These are phyloP conservation scores for Myathropa florea DNA, from an alignment of 2,888 invertebrate genomes.

Conservation along the genomic window DNA sequence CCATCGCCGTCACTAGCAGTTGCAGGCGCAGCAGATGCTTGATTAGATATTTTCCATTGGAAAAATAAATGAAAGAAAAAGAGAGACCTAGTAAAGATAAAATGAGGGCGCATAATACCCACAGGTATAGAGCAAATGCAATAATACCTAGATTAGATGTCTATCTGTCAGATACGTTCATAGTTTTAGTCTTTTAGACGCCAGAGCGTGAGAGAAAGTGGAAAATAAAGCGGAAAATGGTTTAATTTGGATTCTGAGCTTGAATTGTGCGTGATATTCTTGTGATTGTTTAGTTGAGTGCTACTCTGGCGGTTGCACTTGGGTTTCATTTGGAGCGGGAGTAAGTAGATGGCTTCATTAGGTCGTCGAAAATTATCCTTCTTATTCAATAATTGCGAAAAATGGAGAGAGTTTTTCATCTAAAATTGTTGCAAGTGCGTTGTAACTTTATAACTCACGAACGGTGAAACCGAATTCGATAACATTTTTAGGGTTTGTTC, in stretches of 20 bases:
- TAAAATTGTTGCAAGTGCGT: too few species aligned
- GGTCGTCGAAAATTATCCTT: background rate
- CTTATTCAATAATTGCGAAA: background rate
- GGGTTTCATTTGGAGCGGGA: background rate
- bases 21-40: constrained; percentile 42
- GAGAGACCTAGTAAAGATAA: constrained; percentile 36
- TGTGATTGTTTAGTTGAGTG: constrained; percentile 15
- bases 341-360: background rate
- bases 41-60: constrained; percentile 55
- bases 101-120: constrained; percentile 54
- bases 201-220: background rate
- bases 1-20: background rate
- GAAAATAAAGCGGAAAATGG: background rate
- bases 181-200: background rate
- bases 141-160: constrained; percentile 44
- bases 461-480: too few species aligned
- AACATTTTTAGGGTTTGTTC: too few species aligned
- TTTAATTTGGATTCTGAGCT: background rate
- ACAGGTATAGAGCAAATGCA: constrained; percentile 48
- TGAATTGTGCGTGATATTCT: constrained; percentile 6
- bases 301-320: background rate
- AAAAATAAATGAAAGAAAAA: background rate
- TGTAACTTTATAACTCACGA: too few species aligned
- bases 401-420: background rate
- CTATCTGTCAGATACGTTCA: constrained; percentile 1